phyloP scores from a whole-genome alignment of 1,140 invertebrate species.

The Stenopsyche tienmushanensis region DNA sequence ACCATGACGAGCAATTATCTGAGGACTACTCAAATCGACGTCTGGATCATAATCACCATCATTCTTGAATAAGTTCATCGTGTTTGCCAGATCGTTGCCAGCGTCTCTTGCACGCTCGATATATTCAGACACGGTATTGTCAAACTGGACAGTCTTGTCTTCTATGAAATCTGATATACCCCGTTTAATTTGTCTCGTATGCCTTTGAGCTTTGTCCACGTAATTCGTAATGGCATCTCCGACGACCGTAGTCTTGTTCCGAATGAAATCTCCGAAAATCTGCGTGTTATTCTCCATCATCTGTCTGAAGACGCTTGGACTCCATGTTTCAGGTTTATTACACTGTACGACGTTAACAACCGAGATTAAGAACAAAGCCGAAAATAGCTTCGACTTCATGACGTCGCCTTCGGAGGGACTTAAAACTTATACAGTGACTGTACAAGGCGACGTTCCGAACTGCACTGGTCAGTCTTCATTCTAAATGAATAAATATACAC shows the following conservation, averaged over 20 bases:
- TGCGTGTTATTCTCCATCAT: slow-evolving; percentile 29
- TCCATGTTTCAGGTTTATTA: slow-evolving; percentile 28
- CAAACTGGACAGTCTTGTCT: slow-evolving; percentile 4
- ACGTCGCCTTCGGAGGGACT: not conserved
- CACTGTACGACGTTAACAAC: not conserved
- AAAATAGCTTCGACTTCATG: not conserved
- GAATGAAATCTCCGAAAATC: slow-evolving; percentile 19
- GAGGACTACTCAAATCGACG: slow-evolving; percentile 52
- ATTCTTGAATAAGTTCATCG: slow-evolving; percentile 22
- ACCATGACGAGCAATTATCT: slow-evolving; percentile 64
- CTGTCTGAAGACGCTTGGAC: slow-evolving; percentile 21
- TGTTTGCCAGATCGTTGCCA: slow-evolving; percentile 1
- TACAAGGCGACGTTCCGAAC: not conserved
- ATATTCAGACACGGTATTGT: slow-evolving; percentile 26
- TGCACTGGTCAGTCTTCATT: slow-evolving; percentile 16
- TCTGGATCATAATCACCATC: slow-evolving; percentile 44
- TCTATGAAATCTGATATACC: slow-evolving; percentile 21
- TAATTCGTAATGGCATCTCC: slow-evolving; percentile 13
- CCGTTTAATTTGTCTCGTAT: slow-evolving; percentile 21
- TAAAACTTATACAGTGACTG: not conserved
- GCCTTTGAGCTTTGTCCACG: slow-evolving; percentile 20
- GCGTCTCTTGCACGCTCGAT: slow-evolving; percentile 8
- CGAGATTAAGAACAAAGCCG: not conserved
- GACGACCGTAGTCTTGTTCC: slow-evolving; percentile 2
- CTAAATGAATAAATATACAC: not conserved